phyloP scores from a whole-genome alignment of 2,888 invertebrate species.

The Spisula subtruncata region DNA sequence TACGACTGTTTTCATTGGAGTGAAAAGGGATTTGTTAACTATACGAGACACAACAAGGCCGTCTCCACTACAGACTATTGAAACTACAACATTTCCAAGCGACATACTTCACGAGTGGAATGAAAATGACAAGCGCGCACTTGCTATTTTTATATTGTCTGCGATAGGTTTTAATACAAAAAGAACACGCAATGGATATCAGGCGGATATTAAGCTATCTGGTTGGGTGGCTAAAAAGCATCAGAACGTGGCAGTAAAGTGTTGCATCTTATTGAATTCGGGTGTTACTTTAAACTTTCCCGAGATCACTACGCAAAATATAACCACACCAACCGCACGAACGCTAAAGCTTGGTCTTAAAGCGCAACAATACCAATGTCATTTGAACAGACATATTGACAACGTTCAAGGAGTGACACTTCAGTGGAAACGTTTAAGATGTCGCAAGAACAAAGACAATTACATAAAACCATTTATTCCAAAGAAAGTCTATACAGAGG shows the following conservation, averaged over 20 bases:
- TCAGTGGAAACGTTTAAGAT: neutral
- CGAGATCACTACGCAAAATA: neutral
- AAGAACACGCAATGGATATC: too few species aligned
- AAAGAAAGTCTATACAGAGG: too few species aligned
- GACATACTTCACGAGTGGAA: too few species aligned
- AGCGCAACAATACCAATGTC: conserved; percentile 29
- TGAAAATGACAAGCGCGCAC: too few species aligned
- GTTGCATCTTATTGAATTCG: conserved; percentile 16
- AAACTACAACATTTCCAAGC: too few species aligned
- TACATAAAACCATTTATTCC: conserved; percentile 36
- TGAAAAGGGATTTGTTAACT: too few species aligned
- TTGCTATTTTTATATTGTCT: conserved; percentile 31
- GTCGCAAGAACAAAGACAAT: neutral
- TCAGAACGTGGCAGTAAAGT: neutral
- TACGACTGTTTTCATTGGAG: too few species aligned
- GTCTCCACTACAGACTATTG: too few species aligned
- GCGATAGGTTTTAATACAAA: conserved; percentile 21
- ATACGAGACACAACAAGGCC: too few species aligned
- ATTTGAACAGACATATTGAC: neutral
- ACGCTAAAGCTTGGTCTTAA: neutral
- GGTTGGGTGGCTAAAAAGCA: conserved; percentile 17
- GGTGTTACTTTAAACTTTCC: neutral
- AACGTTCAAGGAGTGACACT: conserved; percentile 31
- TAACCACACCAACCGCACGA: neutral
- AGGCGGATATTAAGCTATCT: conserved; percentile 9